Base-by-base conservation (phyloP, 2,113 vertebrate genomes). In the Chaenocephalus aceratus region DNA sequence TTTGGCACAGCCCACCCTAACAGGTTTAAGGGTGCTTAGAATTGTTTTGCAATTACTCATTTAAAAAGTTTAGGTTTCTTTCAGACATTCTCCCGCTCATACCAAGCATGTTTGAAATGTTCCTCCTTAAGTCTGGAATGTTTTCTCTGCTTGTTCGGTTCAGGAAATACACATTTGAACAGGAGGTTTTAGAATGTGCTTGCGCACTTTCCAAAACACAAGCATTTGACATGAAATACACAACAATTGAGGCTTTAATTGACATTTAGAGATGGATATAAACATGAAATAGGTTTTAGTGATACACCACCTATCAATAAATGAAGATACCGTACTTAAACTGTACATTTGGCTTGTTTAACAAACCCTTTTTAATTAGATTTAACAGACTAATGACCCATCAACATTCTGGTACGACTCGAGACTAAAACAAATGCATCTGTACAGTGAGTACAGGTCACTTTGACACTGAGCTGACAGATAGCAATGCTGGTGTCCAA, bases 381-480 rank as follows among this genome's bases (percentile, higher is more conserved):
- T 23, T 67, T 15, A 46, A 8, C 34, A 7, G 3, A 52, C 46
- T 3, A 46, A 49, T 65, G 12, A 48, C 0, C 5, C 13, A 6
- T 3, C n/a, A n/a, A 67, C 56, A 26, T 4, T 23, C 21, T 48
- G 12, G 57, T 15, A 3, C 18, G 41, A 16, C 57, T 44, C 16
- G 7, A 64, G 30, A 44, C 58, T 26, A 64, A 45, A 23, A 6
- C 13, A 79, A 51, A n/a, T 10, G 2, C 77, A n/a, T 45, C 34
- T 16, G 61, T 46, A 53, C 12, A 60, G 6, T 1, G 26, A 64
- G 21, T 9, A 26, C 11, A 0, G 71, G 72, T 73, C 51, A 71
- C 53, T 64, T 56, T 60, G 56, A 79, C 78, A 36, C 72, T 14
- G 7, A 41, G 75, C 59, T 86, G 83, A 64, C 26, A 21, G 67